Evolutionary conservation across 2,888 invertebrate genomes (phyloP).

Genomic region (Galerucella calmariensis): DNA sequence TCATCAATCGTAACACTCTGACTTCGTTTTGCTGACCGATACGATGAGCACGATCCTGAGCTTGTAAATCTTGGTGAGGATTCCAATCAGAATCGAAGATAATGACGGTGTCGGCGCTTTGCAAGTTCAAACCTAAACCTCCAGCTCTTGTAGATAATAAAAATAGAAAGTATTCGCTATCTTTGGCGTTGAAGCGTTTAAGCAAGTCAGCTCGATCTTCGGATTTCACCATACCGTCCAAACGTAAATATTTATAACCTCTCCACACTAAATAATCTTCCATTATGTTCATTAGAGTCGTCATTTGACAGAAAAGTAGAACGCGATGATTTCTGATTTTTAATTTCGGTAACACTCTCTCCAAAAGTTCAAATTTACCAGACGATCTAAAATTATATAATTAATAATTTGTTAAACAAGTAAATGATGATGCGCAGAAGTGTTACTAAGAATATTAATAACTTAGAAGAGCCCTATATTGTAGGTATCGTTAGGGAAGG

Average conservation of each 20-base stretch:
- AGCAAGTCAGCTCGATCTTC: slow-evolving; percentile 96
- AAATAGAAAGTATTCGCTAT: slow-evolving; percentile 94
- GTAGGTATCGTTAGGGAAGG: no score
- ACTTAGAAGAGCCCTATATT: no score
- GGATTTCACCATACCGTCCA: slow-evolving; percentile 98
- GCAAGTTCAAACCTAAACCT: slow-evolving; percentile 96
- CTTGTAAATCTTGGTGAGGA: slow-evolving; percentile 99
- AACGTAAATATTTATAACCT: slow-evolving; percentile 87
- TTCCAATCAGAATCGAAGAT: slow-evolving; percentile 99
- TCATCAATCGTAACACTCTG: slow-evolving; percentile 95
- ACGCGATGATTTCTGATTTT: slow-evolving; percentile 92
- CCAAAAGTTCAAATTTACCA: slow-evolving; percentile 97
- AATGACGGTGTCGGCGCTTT: slow-evolving; percentile 98
- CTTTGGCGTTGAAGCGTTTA: slow-evolving; percentile 88
- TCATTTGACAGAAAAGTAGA: slow-evolving; percentile 99
- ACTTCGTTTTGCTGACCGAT: slow-evolving; percentile 99
- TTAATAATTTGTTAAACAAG: no score
- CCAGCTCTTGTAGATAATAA: slow-evolving; percentile 97
- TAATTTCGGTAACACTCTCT: slow-evolving; percentile 95
- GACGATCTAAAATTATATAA: slow-evolving; percentile 69
- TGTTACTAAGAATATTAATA: no score
- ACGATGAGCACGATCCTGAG: slow-evolving; percentile 99
- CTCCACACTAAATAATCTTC: slow-evolving; percentile 97
- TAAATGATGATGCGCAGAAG: no score
- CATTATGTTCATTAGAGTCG: slow-evolving; percentile 97